These are phyloP conservation scores for Scomberomorus guttatus DNA, from an alignment of 2,797 vertebrate species.

Conservation along the genomic window DNA sequence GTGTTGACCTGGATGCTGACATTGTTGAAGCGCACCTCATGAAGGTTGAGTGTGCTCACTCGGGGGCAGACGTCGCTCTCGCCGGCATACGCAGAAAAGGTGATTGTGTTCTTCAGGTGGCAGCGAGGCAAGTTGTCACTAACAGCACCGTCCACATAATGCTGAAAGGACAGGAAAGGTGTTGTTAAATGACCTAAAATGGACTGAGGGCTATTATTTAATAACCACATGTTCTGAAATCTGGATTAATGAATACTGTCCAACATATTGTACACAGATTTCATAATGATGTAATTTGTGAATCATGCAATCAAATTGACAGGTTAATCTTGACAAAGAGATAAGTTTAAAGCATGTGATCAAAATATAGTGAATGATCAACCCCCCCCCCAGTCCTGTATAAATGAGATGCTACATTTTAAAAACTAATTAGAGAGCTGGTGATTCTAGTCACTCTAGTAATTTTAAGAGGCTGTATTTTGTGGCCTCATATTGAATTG, in stretches of 20 bases:
- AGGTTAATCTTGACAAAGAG: not conserved
- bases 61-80: slow-evolving; percentile 92
- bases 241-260: not conserved
- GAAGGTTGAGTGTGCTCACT: slow-evolving; percentile 82
- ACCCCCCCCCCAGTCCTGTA: not conserved
- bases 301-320: not conserved
- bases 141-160: slow-evolving; percentile 90
- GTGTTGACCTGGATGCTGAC: slow-evolving; percentile 87
- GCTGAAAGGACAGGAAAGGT: slow-evolving; percentile 73
- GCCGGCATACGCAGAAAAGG: slow-evolving; percentile 90
- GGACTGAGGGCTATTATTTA: too few species aligned
- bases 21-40: slow-evolving; percentile 87
- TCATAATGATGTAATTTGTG: not conserved
- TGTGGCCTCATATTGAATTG: not conserved
- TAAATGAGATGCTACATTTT: not conserved
- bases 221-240: not conserved
- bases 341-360: not conserved
- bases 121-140: slow-evolving; percentile 88
- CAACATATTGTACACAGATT: not conserved
- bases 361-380: not conserved
- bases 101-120: slow-evolving; percentile 88
- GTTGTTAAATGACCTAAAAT: not conserved
- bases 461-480: too few species aligned
- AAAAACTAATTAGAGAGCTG: not conserved
- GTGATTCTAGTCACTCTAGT: not conserved